These are phyloP conservation scores for Epinotia brunnichana DNA, from an alignment of 2,888 invertebrate genomes.

Conservation along the genomic window DNA sequence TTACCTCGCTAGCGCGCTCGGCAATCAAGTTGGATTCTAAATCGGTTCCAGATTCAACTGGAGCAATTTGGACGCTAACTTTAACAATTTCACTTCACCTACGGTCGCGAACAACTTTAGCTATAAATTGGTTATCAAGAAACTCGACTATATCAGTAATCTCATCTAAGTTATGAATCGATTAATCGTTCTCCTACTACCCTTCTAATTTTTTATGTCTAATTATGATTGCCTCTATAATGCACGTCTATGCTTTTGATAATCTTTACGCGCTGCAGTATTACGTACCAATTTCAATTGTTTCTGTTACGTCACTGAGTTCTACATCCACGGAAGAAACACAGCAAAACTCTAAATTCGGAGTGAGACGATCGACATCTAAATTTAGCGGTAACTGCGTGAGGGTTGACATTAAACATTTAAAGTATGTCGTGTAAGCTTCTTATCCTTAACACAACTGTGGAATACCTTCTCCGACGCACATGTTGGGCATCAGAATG, in stretches of 20 bases:
- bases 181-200: neutral
- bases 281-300: neutral
- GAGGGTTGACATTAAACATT: slow-evolving; percentile 28
- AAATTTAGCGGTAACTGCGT: slow-evolving; percentile 21
- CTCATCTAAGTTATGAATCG: neutral
- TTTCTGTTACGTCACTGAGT: neutral
- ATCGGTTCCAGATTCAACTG: slow-evolving; percentile 35
- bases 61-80: slow-evolving; percentile 36
- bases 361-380: slow-evolving; percentile 15
- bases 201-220: neutral
- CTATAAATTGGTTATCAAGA: slow-evolving; percentile 34
- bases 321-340: neutral
- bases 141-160: slow-evolving; percentile 11
- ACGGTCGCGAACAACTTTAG: slow-evolving; percentile 13
- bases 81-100: slow-evolving; percentile 40
- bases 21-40: slow-evolving; percentile 45
- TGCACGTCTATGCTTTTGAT: neutral
- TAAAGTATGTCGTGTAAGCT: slow-evolving; percentile 39
- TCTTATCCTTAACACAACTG: slow-evolving; percentile 43
- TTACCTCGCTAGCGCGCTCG: slow-evolving; percentile 47
- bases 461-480: slow-evolving; percentile 54
- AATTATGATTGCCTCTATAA: neutral
- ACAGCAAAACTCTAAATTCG: slow-evolving; percentile 1
- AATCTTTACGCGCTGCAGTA: neutral
- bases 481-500: slow-evolving; percentile 64